A percentile compares a stretch with the other conserved stretches of the same genome.
Evolutionary conservation across 2,113 vertebrate species (phyloP).

Genomic region (Vulpes lagopus): DNA sequence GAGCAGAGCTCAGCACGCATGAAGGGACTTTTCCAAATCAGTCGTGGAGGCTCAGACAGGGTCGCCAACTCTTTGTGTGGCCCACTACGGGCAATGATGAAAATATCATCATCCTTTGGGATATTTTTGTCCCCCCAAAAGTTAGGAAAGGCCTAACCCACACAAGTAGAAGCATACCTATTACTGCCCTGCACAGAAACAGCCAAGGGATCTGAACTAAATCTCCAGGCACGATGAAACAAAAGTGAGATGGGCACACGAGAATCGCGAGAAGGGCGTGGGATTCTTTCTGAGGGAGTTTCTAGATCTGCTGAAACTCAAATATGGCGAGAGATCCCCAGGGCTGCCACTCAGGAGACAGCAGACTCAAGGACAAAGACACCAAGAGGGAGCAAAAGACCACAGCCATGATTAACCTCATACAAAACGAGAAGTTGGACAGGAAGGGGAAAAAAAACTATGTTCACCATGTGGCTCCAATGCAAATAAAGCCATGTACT

Average conservation of each 20-base stretch:
- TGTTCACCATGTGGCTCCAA: background rate
- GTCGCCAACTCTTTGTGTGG: background rate
- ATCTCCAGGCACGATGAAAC: background rate
- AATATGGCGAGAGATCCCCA: background rate
- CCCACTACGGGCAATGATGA: background rate
- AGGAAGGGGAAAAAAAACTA: background rate
- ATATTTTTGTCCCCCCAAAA: background rate
- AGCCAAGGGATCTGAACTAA: background rate
- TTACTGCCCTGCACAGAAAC: background rate
- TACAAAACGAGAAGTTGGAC: background rate
- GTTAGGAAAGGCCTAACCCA: background rate
- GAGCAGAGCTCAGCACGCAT: rapidly evolving
- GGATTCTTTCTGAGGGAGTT: background rate
- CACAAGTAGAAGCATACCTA: rapidly evolving
- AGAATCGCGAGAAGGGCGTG: rapidly evolving
- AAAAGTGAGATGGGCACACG: background rate
- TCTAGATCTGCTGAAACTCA: background rate
- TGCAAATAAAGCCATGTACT: background rate
- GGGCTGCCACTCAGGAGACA: background rate
- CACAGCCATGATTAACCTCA: background rate
- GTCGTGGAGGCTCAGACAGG: background rate
- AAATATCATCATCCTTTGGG: background rate
- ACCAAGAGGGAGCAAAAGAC: background rate
- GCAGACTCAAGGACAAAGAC: background rate
- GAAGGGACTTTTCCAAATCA: background rate